Base-by-base conservation (phyloP, 2,888 invertebrate species). In the Andrena fulva region DNA sequence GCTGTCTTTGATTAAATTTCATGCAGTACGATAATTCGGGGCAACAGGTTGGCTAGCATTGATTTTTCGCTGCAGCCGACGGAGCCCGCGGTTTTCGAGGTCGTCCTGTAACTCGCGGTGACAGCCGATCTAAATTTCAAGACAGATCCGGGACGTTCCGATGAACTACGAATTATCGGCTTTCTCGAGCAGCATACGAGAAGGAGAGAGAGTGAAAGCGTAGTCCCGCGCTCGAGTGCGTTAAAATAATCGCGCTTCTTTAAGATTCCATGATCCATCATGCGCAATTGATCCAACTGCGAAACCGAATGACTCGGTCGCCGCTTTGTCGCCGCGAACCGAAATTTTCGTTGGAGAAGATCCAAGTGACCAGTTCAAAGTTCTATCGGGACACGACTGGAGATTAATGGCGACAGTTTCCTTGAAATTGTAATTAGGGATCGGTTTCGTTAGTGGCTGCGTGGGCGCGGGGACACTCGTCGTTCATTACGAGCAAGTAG, bases 31-130 rank as follows among this genome's bases (percentile, higher is more conserved):
- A 83, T 84, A 74, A 83, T 84, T 79, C 83, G 79, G 70, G 84
- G 82, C 83, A 83, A 84, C 84, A 84, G 84, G 84, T 84, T 79
- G 84, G 83, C 69, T 50, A 48, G n/a, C 79, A 83, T 84, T 74
- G 84, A 83, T 83, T 84, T 84, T 83, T 84, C 79, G 27, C 70
- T 27, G 54, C 56, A 33, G 35, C 71, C 56, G 70, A n/a, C 50
- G 54, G 42, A 29, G 35, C 50, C 29, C 35, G 10, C 50, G 59
- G 66, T 24, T 72, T 54, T 69, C 77, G 64, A 68, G 70, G 67
- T 76, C 77, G 72, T 48, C 52, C 74, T 63, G 42, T 79, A 74
- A 81, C 52, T 68, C 52, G 64, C 59, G 63, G 59, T 70, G 82
- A 77, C 63, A 63, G 64, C 27, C 60, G 70, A 69, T 80, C 72